These are phyloP conservation scores for Proctacanthus coquilletti DNA, from an alignment of 1,140 invertebrate species.

Conservation along the genomic window DNA sequence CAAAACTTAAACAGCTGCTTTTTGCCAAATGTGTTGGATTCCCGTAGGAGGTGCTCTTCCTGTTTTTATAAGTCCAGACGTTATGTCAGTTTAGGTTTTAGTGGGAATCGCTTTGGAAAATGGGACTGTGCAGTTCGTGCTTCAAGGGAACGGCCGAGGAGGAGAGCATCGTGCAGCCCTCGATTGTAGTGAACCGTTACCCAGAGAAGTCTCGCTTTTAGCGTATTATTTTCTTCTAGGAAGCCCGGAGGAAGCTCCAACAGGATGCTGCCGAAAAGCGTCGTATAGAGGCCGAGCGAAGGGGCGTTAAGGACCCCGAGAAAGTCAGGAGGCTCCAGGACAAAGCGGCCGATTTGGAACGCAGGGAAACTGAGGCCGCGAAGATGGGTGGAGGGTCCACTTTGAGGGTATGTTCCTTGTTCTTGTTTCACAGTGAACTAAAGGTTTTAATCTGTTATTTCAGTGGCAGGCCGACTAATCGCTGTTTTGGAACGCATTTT, in stretches of 20 bases:
- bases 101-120: no score
- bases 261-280: conserved; percentile 23
- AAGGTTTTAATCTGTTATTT: no score
- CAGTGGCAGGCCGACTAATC: neutral
- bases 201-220: no score
- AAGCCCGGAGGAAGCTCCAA: conserved; percentile 21
- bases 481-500: no score
- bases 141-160: neutral
- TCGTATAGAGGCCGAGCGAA: conserved; percentile 18
- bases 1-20: no score
- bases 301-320: conserved; percentile 23
- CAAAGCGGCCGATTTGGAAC: conserved; percentile 13
- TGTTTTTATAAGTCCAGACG: no score
- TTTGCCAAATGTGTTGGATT: no score
- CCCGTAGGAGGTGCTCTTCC: no score
- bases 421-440: no score
- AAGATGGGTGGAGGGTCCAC: conserved; percentile 16
- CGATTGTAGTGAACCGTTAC: no score
- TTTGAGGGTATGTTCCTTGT: conserved; percentile 11
- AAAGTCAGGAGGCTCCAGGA: conserved; percentile 21
- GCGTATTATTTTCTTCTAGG: conserved; percentile 10
- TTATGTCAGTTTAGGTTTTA: no score
- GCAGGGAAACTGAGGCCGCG: conserved; percentile 18
- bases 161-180: neutral
- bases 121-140: neutral